phyloP scores from a whole-genome alignment of 2,113 vertebrate species.

The Sakesphorus luctuosus region DNA sequence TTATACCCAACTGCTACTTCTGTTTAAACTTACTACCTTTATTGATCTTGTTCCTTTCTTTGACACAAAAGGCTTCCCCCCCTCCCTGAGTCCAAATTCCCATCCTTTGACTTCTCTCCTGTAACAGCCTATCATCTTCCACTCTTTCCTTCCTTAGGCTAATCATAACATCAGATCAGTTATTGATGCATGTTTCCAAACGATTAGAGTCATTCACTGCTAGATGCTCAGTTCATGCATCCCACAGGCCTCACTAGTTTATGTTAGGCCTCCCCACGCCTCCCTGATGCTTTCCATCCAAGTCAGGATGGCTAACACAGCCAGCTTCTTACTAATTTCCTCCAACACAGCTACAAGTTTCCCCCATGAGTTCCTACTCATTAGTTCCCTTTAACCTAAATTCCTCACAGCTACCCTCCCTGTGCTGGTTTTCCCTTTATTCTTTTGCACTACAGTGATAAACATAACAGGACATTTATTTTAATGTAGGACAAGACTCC shows the following conservation, averaged over 20 bases:
- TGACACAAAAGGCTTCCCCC: neutral
- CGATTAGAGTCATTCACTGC: neutral
- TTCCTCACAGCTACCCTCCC: neutral
- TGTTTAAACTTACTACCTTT: neutral
- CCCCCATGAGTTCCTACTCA: neutral
- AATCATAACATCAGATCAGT: neutral
- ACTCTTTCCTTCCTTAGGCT: neutral
- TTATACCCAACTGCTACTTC: fast-evolving
- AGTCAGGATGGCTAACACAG: neutral
- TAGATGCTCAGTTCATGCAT: neutral
- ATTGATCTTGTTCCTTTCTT: neutral
- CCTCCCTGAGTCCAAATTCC: neutral
- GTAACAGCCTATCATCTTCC: neutral
- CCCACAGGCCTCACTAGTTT: neutral
- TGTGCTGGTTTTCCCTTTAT: neutral
- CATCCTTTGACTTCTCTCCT: neutral
- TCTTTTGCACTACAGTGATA: neutral
- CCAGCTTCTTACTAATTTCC: neutral
- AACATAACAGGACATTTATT: neutral
- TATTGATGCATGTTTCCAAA: neutral
- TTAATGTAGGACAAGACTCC: neutral
- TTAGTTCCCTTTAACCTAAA: neutral
- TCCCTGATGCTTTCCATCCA: neutral
- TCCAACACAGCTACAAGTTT: neutral
- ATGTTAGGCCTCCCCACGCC: neutral